phyloP scores from a whole-genome alignment of 1,140 invertebrate genomes.

The Alviniconcha marisindica region DNA sequence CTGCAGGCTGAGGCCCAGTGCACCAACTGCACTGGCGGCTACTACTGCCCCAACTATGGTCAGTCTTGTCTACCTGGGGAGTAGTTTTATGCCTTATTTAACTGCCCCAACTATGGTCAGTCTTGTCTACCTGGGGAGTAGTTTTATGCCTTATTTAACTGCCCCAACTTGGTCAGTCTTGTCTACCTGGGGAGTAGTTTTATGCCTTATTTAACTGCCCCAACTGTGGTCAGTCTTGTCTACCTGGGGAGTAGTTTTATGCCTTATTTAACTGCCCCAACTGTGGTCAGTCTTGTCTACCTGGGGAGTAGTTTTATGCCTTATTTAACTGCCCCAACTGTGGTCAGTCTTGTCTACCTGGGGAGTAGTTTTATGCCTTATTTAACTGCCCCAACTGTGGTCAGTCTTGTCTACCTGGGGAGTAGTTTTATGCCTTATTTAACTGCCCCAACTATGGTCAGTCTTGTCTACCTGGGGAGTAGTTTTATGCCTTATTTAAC shows the following conservation, averaged over 20 bases:
- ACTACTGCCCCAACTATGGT: constrained; percentile 70
- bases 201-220: no score
- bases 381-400: constrained; percentile 66
- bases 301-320: not conserved
- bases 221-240: not conserved
- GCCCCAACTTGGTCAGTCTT: no score
- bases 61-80: constrained; percentile 13
- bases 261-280: no score
- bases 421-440: no score
- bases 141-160: no score
- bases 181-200: no score
- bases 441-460: constrained; percentile 69
- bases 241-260: no score
- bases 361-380: no score
- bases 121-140: not conserved
- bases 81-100: not conserved
- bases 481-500: not conserved
- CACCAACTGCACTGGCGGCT: constrained; percentile 64
- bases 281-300: not conserved
- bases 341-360: not conserved
- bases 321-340: not conserved
- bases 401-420: no score
- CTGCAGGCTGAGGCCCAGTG: constrained; percentile 58
- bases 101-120: not conserved
- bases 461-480: not conserved